Evolutionary conservation across 2,888 invertebrate genomes (phyloP).

Genomic region (Euproctis similis): DNA sequence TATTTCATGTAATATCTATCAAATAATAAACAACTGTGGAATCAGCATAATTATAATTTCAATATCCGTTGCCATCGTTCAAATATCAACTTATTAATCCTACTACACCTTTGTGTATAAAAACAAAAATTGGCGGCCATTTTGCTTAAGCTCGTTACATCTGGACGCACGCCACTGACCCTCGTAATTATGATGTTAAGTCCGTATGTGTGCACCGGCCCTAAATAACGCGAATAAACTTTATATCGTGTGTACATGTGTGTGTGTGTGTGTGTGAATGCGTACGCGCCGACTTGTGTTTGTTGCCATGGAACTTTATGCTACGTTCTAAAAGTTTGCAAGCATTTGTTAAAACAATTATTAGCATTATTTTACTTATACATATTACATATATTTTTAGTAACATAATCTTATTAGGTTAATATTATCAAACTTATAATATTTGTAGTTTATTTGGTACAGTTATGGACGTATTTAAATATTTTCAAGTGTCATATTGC

Average conservation of each 20-base stretch:
- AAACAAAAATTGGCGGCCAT: conserved; percentile 67
- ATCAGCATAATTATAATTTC: conserved; percentile 28
- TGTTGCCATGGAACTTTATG: too few relatives aligned
- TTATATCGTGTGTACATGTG: too few relatives aligned
- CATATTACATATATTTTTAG: too few relatives aligned
- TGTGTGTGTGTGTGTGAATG: conserved; percentile 28
- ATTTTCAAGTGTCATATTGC: too few relatives aligned
- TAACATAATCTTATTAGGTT: too few relatives aligned
- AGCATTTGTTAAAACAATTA: too few relatives aligned
- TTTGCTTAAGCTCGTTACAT: conserved; percentile 73
- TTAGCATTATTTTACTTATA: too few relatives aligned
- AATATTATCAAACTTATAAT: too few relatives aligned
- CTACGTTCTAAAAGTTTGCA: too few relatives aligned
- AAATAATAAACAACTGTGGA: conserved; percentile 22
- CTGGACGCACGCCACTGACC: conserved; percentile 70
- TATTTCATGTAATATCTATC: too few relatives aligned
- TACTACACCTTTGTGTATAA: conserved; percentile 49
- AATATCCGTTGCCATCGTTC: conserved; percentile 37
- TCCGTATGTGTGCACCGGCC: conserved; percentile 34
- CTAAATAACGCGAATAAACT: conserved; percentile 45
- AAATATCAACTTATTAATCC: conserved; percentile 45
- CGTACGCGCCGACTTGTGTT: conserved; percentile 23
- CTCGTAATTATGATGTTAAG: conserved; percentile 65
- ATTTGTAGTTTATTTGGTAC: too few relatives aligned
- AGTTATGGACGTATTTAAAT: too few relatives aligned